phyloP scores from a whole-genome alignment of 1,140 invertebrate species.

The Drosophila seguyi region DNA sequence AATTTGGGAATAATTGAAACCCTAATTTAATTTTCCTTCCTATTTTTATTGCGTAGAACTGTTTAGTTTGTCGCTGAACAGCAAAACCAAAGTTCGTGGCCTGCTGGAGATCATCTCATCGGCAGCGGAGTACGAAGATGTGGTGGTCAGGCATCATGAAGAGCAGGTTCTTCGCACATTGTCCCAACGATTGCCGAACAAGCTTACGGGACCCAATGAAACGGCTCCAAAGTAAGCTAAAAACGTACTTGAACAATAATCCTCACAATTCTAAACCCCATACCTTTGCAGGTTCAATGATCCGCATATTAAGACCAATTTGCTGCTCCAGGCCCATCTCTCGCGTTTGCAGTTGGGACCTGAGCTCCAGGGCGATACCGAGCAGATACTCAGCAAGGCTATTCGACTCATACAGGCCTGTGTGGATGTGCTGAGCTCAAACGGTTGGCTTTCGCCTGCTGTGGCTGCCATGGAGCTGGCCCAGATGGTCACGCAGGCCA shows the following conservation, averaged over 20 bases:
- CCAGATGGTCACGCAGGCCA: conserved; percentile 99
- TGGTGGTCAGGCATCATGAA: conserved; percentile 98
- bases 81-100: conserved; percentile 98
- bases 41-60: conserved; percentile 88
- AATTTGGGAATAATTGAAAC: too few species aligned
- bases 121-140: conserved; percentile 97
- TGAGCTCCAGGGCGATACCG: conserved; percentile 98
- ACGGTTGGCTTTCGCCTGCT: conserved; percentile 98
- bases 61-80: conserved; percentile 98
- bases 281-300: conserved; percentile 92
- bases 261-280: neutral
- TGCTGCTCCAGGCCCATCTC: conserved; percentile 97
- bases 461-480: conserved; percentile 99
- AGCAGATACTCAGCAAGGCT: conserved; percentile 94
- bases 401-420: conserved; percentile 98
- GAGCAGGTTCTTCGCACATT: conserved; percentile 95
- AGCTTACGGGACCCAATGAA: conserved; percentile 87
- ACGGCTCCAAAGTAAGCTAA: conserved; percentile 86
- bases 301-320: conserved; percentile 98
- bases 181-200: conserved; percentile 92
- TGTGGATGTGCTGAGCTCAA: conserved; percentile 98
- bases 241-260: neutral
- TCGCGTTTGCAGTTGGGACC: conserved; percentile 97
- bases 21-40: neutral
- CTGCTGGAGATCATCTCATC: conserved; percentile 99